Conservation (phyloP, 1,140 invertebrate genomes). For the Octopus sinensis region DNA sequence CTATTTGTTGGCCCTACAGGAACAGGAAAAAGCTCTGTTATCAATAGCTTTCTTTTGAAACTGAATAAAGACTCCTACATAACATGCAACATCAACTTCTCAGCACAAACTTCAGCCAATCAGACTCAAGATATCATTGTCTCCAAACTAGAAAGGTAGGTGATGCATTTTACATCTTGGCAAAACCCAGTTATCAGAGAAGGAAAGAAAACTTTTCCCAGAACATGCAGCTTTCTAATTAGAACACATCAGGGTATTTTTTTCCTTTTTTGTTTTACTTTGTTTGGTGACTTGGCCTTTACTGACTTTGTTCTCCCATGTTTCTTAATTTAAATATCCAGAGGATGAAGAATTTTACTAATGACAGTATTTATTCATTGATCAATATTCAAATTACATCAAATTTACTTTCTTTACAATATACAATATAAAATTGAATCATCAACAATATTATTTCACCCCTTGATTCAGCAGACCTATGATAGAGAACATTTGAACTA, state of each 20-base stretch:
- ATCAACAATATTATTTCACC: too few species aligned
- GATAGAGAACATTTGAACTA: too few species aligned
- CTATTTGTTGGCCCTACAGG: conserved; percentile 56
- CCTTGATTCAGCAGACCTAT: too few species aligned
- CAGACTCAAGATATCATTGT: conserved; percentile 57
- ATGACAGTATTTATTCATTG: too few species aligned
- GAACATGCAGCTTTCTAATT: too few species aligned
- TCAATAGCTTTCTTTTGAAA: conserved; percentile 52
- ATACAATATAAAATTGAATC: too few species aligned
- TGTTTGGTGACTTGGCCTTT: background rate
- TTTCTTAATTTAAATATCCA: too few species aligned
- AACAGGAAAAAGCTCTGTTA: conserved; percentile 56
- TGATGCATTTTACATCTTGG: background rate
- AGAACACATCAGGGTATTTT: background rate
- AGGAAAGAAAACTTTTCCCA: too few species aligned
- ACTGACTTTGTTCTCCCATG: background rate
- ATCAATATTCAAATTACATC: too few species aligned
- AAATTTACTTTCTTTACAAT: too few species aligned
- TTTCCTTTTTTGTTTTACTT: background rate
- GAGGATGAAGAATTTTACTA: too few species aligned
- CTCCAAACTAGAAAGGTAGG: conserved; percentile 55
- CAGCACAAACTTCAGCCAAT: conserved; percentile 56
- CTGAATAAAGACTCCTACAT: conserved; percentile 54
- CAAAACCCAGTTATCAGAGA: background rate
- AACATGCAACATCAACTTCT: conserved; percentile 57